phyloP scores from a whole-genome alignment of 2,113 vertebrate genomes.

The Sinocyclocheilus anophthalmus region DNA sequence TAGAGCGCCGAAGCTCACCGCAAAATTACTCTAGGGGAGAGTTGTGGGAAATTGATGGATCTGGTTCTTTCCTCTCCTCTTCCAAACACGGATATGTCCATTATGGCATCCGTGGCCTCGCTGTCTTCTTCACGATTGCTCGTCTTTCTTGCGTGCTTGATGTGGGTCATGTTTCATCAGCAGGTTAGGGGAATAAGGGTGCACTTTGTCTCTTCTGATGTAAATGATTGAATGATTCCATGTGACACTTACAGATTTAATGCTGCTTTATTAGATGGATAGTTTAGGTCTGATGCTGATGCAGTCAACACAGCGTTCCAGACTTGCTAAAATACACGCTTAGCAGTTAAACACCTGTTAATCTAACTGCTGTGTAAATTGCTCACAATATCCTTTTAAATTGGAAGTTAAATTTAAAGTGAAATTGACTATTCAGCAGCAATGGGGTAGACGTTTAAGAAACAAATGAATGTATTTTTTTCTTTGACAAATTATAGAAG shows the following conservation, averaged over 20 bases:
- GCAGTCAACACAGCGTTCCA: neutral
- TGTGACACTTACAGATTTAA: neutral
- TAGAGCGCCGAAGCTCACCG: conserved; percentile 51
- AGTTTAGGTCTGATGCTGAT: neutral
- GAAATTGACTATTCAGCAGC: neutral
- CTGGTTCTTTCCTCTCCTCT: conserved; percentile 31
- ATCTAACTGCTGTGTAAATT: neutral
- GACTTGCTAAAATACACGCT: neutral
- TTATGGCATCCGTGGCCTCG: neutral
- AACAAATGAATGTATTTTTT: neutral
- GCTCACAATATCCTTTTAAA: neutral
- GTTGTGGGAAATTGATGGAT: conserved; percentile 42
- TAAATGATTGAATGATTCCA: neutral
- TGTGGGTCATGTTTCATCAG: neutral
- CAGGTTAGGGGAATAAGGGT: neutral
- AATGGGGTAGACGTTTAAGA: neutral
- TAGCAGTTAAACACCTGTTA: neutral
- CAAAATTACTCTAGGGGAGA: conserved; percentile 34
- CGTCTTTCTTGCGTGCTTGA: neutral
- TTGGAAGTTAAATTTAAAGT: no score
- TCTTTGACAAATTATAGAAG: neutral
- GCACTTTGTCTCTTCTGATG: neutral
- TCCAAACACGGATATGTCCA: neutral
- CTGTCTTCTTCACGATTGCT: neutral
- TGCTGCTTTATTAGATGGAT: neutral